phyloP scores from a whole-genome alignment of 2,797 vertebrate genomes.

The Rallus crepitans region DNA sequence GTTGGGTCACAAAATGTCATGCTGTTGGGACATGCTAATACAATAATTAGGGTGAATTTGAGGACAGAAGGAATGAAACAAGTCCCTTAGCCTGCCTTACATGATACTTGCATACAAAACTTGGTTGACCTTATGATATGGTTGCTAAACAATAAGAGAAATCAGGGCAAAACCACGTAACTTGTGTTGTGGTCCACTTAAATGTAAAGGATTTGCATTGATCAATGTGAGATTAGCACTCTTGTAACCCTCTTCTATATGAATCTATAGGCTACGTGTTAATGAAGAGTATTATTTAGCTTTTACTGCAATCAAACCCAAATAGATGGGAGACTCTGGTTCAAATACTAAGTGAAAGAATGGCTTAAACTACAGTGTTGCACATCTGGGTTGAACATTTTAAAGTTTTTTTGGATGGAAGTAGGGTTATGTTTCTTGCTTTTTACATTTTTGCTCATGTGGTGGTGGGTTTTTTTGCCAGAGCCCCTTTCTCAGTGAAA shows the following conservation, averaged over 20 bases:
- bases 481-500: neutral
- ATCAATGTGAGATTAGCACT: neutral
- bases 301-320: neutral
- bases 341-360: neutral
- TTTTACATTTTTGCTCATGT: neutral
- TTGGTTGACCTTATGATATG: neutral
- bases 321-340: neutral
- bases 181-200: neutral
- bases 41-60: neutral
- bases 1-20: neutral
- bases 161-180: neutral
- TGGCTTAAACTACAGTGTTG: neutral
- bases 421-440: neutral
- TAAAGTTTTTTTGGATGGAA: fast-evolving
- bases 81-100: neutral
- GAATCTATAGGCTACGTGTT: neutral
- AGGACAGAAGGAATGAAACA: neutral
- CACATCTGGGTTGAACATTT: neutral
- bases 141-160: neutral
- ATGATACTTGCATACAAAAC: neutral
- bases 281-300: neutral
- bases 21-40: fast-evolving
- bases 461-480: neutral
- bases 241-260: neutral
- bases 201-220: neutral